phyloP scores from a whole-genome alignment of 2,113 vertebrate species.

The Ifrita kowaldi region DNA sequence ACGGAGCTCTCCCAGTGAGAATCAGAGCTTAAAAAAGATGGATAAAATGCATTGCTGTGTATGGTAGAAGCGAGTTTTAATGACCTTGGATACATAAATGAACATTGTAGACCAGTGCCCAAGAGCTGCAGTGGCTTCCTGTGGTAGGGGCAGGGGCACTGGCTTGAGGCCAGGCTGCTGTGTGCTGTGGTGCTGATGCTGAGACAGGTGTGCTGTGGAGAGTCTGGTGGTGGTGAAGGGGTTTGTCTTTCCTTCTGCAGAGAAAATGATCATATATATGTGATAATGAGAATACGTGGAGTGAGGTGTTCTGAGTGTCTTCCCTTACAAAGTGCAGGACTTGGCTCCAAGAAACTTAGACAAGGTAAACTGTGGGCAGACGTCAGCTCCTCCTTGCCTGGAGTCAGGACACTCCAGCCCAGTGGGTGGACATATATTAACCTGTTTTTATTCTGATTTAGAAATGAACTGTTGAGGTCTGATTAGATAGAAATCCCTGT shows the following conservation, averaged over 20 bases:
- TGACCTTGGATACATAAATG: background rate
- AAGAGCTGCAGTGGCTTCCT: rapidly evolving
- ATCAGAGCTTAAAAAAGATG: background rate
- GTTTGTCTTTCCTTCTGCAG: background rate
- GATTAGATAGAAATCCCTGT: background rate
- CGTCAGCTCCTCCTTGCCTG: background rate
- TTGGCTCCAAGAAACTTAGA: background rate
- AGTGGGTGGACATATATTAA: background rate
- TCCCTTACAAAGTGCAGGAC: background rate
- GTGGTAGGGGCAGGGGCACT: background rate
- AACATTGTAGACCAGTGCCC: background rate
- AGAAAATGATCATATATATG: rapidly evolving
- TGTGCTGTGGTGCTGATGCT: background rate
- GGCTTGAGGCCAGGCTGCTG: background rate
- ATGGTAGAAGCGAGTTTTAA: background rate
- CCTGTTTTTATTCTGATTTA: background rate
- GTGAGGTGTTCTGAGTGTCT: background rate
- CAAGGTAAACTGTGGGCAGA: background rate
- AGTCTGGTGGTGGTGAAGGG: rapidly evolving
- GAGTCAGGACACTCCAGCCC: background rate
- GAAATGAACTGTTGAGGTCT: background rate
- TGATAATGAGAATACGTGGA: background rate
- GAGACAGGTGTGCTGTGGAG: no score
- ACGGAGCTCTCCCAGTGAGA: background rate
- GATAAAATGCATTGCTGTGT: background rate